Conservation (phyloP, 2,797 vertebrate species). For the Acropternis orthonyx region DNA sequence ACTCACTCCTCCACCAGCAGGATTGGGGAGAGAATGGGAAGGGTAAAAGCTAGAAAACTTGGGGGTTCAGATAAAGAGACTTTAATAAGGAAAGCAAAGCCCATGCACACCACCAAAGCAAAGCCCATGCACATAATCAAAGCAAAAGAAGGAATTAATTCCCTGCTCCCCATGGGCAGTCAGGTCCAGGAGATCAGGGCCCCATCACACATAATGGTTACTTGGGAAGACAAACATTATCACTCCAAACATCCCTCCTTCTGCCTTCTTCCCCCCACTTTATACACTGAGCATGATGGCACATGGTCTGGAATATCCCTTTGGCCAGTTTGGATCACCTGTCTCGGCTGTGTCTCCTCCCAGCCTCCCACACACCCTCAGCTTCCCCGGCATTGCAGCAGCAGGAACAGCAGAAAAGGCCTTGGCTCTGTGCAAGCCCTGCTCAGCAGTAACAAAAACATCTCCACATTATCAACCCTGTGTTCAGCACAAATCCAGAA, state of each 20-base stretch:
- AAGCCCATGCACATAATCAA: background rate
- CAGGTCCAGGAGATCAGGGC: background rate
- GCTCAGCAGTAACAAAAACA: background rate
- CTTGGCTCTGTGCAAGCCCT: background rate
- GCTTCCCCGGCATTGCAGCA: fast-evolving
- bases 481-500: background rate
- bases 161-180: background rate
- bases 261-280: too few species aligned
- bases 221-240: fast-evolving
- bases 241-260: fast-evolving
- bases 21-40: fast-evolving
- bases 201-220: fast-evolving
- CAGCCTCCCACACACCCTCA: background rate
- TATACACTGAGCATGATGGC: fast-evolving
- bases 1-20: background rate
- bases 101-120: background rate
- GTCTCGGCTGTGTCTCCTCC: background rate
- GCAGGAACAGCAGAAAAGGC: background rate
- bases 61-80: background rate
- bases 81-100: background rate
- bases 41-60: background rate
- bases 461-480: background rate
- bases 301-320: background rate
- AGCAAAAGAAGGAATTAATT: background rate
- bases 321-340: background rate